These are phyloP conservation scores for Xylocopa sonorina DNA, from an alignment of 1,140 invertebrate genomes.

Conservation along the genomic window DNA sequence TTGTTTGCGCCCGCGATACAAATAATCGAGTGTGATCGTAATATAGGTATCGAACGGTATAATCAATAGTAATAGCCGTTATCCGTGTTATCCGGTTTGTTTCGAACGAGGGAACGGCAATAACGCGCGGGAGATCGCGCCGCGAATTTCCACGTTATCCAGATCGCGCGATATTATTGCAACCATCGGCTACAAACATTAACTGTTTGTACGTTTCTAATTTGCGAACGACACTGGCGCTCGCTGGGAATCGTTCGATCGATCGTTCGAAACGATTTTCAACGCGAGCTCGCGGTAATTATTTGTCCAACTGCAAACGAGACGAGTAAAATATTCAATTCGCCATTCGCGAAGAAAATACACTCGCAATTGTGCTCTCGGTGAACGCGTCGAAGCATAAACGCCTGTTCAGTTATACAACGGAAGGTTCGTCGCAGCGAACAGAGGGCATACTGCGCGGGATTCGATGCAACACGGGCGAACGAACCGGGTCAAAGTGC, in stretches of 20 bases:
- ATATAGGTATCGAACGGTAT: slow-evolving; percentile 17
- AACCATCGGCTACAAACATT: background rate
- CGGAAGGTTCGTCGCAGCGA: slow-evolving; percentile 42
- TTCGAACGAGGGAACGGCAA: background rate
- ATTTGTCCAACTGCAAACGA: too few species aligned
- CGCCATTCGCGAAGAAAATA: too few species aligned
- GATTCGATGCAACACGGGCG: slow-evolving; percentile 33
- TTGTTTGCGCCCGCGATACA: background rate
- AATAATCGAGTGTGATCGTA: background rate
- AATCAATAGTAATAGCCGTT: slow-evolving; percentile 22
- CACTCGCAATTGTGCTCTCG: background rate
- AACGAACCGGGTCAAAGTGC: slow-evolving; percentile 54
- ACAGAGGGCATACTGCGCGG: background rate
- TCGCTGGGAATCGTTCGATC: background rate
- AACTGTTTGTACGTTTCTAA: background rate
- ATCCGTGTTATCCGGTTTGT: slow-evolving; percentile 8
- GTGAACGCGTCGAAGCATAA: background rate
- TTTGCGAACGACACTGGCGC: background rate
- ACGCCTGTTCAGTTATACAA: slow-evolving; percentile 57
- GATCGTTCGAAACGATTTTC: background rate
- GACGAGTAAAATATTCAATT: too few species aligned
- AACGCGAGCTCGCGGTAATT: too few species aligned
- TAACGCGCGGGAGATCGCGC: background rate
- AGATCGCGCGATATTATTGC: slow-evolving; percentile 4
- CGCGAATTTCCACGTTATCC: background rate